Percentiles rank a stretch among this genome's conserved stretches.
Evolutionary conservation across 2,888 invertebrate species (phyloP).

Genomic region (Acrobasis suavella): DNA sequence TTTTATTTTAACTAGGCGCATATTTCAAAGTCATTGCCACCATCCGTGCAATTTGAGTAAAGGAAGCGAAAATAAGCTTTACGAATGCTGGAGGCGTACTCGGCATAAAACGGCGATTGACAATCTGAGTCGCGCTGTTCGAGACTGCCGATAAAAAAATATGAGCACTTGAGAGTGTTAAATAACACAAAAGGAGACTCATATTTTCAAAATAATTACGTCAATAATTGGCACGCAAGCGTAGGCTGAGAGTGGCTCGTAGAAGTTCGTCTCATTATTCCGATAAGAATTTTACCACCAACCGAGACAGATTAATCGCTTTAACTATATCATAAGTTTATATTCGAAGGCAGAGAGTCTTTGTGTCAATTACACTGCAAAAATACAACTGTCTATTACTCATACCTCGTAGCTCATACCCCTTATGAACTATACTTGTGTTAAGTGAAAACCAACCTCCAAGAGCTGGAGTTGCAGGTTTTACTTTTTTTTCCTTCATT

Average conservation of each 20-base stretch:
- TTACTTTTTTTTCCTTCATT: constrained; percentile 27
- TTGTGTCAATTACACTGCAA: constrained; percentile 74
- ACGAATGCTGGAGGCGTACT: constrained; percentile 34
- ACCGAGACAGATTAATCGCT: constrained; percentile 79
- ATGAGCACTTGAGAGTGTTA: constrained; percentile 67
- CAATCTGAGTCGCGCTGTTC: constrained; percentile 56
- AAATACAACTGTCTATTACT: constrained; percentile 76
- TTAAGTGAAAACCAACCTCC: constrained; percentile 55
- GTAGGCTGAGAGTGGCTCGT: constrained; percentile 46
- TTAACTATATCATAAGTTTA: constrained; percentile 78
- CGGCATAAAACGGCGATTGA: constrained; percentile 67
- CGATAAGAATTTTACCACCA: constrained; percentile 75
- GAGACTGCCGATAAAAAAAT: constrained; percentile 66
- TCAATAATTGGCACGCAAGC: constrained; percentile 80
- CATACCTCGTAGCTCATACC: constrained; percentile 45
- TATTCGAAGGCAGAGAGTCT: constrained; percentile 58
- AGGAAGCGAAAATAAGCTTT: constrained; percentile 26
- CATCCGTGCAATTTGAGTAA: constrained; percentile 17
- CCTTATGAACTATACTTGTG: constrained; percentile 34
- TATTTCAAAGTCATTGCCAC: constrained; percentile 21
- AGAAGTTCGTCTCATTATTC: constrained; percentile 72
- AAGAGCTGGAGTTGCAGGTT: constrained; percentile 32
- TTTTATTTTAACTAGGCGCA: constrained; percentile 22
- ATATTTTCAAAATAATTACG: constrained; percentile 81
- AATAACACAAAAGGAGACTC: constrained; percentile 71